phyloP scores from a whole-genome alignment of 1,140 invertebrate genomes.

The Papilio aristodemus region DNA sequence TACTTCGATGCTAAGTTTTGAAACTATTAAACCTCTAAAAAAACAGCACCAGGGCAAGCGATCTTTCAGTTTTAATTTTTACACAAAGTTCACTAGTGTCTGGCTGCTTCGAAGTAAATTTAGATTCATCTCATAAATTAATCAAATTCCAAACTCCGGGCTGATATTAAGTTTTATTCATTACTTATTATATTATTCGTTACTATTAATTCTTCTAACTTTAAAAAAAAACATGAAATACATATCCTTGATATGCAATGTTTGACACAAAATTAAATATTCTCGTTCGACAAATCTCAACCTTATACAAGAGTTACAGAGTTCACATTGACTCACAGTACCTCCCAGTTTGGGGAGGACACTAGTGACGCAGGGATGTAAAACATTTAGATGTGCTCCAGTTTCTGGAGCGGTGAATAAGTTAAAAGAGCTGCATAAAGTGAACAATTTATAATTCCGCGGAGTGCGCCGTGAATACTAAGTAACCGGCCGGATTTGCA shows the following conservation, averaged over 20 bases:
- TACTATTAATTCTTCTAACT: neutral
- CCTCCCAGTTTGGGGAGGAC: neutral
- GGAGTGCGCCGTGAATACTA: neutral
- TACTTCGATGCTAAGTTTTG: neutral
- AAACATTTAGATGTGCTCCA: constrained; percentile 16
- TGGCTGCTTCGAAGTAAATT: neutral
- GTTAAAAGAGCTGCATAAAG: constrained; percentile 16
- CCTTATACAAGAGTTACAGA: neutral
- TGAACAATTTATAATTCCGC: constrained; percentile 5
- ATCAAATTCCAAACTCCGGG: too few species aligned
- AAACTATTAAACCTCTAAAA: constrained; percentile 13
- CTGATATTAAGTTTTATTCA: too few species aligned
- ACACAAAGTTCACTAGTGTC: neutral
- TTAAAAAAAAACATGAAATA: neutral
- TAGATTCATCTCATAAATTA: neutral
- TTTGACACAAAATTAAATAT: neutral
- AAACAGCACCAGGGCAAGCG: neutral
- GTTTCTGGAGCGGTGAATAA: constrained; percentile 6
- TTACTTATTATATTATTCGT: too few species aligned
- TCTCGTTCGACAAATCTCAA: neutral
- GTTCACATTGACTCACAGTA: neutral
- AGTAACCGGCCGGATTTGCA: neutral
- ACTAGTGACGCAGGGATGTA: neutral
- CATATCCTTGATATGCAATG: neutral
- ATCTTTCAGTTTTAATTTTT: constrained; percentile 18